phyloP scores from a whole-genome alignment of 1,140 invertebrate genomes.

The Bombus confusus region DNA sequence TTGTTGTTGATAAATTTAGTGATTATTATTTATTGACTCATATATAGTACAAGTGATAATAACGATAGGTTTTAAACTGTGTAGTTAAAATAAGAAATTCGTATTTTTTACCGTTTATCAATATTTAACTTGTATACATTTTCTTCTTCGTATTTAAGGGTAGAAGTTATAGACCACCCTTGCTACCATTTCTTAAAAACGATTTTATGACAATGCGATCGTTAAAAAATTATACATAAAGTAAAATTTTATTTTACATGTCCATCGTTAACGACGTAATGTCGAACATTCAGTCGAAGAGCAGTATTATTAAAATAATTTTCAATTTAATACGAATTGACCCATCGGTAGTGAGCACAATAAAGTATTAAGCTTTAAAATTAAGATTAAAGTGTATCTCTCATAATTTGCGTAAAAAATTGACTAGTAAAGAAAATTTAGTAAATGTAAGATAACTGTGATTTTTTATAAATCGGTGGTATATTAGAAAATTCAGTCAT shows the following conservation, averaged over 20 bases:
- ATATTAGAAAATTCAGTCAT: constrained; percentile 14
- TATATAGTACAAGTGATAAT: constrained; percentile 53
- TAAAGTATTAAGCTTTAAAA: constrained; percentile 28
- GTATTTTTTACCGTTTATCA: constrained; percentile 52
- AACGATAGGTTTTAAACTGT: constrained; percentile 62
- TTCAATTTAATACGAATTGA: constrained; percentile 1
- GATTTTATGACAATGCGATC: constrained; percentile 22
- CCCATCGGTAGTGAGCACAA: constrained; percentile 29
- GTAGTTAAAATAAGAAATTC: constrained; percentile 59
- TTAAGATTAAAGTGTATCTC: constrained; percentile 13
- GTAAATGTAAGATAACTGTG: constrained; percentile 34
- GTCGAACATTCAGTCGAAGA: not conserved
- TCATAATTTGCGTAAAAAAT: constrained; percentile 21
- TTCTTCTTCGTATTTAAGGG: constrained; percentile 28
- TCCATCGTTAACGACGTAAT: constrained; percentile 25
- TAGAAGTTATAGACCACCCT: constrained; percentile 28
- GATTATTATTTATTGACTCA: constrained; percentile 53
- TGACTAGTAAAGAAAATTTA: constrained; percentile 6
- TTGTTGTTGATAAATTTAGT: constrained; percentile 57
- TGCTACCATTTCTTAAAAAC: constrained; percentile 34
- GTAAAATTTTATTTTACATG: constrained; percentile 39
- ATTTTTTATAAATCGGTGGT: constrained; percentile 46
- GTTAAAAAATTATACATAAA: constrained; percentile 10
- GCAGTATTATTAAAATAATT: constrained; percentile 50
- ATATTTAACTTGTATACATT: constrained; percentile 48